Base-by-base conservation (phyloP, 2,888 invertebrate species). In the Trichogramma evanescens region DNA sequence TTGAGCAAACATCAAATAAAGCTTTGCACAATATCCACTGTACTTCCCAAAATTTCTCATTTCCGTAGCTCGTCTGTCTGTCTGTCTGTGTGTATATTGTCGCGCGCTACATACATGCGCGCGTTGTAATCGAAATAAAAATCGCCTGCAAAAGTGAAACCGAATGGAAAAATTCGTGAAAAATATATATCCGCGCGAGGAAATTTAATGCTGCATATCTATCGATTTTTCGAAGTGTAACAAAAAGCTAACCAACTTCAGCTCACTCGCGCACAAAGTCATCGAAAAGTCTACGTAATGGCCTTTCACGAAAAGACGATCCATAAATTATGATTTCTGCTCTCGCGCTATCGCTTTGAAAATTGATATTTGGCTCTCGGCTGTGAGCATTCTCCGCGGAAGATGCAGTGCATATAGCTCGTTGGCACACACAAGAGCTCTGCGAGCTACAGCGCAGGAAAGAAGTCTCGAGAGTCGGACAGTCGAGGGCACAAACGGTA, bases 251-350 rank as follows among this genome's bases (percentile, higher is more conserved):
- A 26, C 26, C 26, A 26, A 26, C 26, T 26, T 26, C 0, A 26
- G 26, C 26, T 26, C 26, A 2, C 26, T 26, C 26, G 26, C 26
- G 26, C 26, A 26, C 26, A 26, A 26, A 26, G 26, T 26, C 26
- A 26, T 26, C 26, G 26, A 26, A 26, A 26, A 26, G 26, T 26
- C 26, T 2, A 26, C 26, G 26, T 26, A 26, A 26, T 26, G 26
- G 26, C 26, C 26, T 26, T 26, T 26, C 26, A 26, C 26, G 26
- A 26, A 26, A 26, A 26, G 26, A n/a, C 59, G 60, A 58, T 63
- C 60, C 60, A 63, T 63, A 63, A 63, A 63, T 63, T 63, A 63
- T 60, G 55, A 63, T 60, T 60, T 58, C 26, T 48, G 57, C 50
- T 60, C 60, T 59, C n/a, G 48, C 10, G 10, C 6, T 6, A 13